These are phyloP conservation scores for Enteromius trimaculatus DNA, from an alignment of 2,797 vertebrate genomes.

Conservation along the genomic window DNA sequence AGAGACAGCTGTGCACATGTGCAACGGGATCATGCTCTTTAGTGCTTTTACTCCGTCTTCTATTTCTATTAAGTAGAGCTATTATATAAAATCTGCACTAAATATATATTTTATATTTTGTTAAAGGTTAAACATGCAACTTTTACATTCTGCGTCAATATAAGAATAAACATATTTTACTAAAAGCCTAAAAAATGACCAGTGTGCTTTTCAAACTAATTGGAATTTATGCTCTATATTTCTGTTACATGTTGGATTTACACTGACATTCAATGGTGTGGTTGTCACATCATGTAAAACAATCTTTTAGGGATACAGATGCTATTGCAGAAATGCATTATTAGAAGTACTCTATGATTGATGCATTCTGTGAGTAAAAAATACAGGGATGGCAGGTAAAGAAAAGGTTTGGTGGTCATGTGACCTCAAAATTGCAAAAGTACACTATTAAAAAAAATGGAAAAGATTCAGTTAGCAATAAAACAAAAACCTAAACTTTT, in stretches of 20 bases:
- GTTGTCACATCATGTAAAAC: background rate
- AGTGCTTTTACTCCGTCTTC: background rate
- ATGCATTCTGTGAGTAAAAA: background rate
- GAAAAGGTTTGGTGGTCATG: background rate
- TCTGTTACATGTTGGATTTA: too few relatives aligned
- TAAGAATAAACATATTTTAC: background rate
- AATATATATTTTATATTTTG: background rate
- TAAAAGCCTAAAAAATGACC: background rate
- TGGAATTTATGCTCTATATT: background rate
- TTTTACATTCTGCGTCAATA: background rate
- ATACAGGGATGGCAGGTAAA: background rate
- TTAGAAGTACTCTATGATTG: background rate
- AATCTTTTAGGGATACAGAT: background rate
- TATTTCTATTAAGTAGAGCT: background rate
- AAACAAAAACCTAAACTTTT: too few relatives aligned
- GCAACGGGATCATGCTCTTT: background rate
- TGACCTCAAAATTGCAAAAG: background rate
- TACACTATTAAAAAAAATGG: too few relatives aligned
- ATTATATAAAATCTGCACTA: background rate
- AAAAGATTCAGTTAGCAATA: too few relatives aligned
- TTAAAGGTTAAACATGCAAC: background rate
- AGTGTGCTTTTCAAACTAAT: background rate
- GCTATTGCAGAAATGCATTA: background rate
- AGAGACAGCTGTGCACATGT: conserved; percentile 19
- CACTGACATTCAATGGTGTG: too few relatives aligned